Evolutionary conservation across 2,888 invertebrate species (phyloP).

Genomic region (Listrodromus nycthemerus): DNA sequence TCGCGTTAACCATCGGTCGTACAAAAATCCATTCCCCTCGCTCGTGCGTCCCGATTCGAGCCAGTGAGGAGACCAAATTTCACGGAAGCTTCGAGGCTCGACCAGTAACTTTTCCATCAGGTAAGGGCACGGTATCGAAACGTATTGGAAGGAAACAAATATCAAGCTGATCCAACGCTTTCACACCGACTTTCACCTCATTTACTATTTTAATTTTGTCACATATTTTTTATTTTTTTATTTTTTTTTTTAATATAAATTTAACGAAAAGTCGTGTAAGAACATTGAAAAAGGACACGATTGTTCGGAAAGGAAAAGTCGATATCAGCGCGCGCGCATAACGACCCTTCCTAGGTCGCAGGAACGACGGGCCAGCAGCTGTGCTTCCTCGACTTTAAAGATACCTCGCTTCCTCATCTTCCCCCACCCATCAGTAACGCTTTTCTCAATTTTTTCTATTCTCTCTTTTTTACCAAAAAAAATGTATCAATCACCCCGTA

Average conservation of each 20-base stretch:
- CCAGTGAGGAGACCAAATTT: constrained; percentile 24
- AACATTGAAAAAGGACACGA: constrained; percentile 47
- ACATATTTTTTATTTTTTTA: neutral
- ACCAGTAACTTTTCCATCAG: constrained; percentile 34
- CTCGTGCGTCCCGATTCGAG: constrained; percentile 15
- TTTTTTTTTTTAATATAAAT: neutral
- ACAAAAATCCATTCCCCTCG: constrained; percentile 6
- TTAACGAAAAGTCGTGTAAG: neutral
- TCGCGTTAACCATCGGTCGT: constrained; percentile 44
- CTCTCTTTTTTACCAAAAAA: neutral
- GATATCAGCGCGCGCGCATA: constrained; percentile 79
- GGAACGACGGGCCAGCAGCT: constrained; percentile 35
- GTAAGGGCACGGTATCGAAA: constrained; percentile 28
- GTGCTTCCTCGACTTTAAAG: constrained; percentile 16
- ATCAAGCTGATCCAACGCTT: neutral
- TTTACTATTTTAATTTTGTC: neutral
- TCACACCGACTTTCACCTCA: neutral
- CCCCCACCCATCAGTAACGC: neutral
- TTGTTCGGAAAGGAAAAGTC: constrained; percentile 73
- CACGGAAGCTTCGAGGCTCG: constrained; percentile 10
- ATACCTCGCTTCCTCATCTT: neutral
- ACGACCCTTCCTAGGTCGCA: constrained; percentile 54
- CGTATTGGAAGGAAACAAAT: neutral
- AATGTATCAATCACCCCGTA: too few relatives aligned
- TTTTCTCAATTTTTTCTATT: neutral